A percentile compares a stretch with the other conserved stretches of the same genome.
Evolutionary conservation across 2,888 invertebrate species (phyloP).

Genomic region (Mesodorylaimus sp.): DNA sequence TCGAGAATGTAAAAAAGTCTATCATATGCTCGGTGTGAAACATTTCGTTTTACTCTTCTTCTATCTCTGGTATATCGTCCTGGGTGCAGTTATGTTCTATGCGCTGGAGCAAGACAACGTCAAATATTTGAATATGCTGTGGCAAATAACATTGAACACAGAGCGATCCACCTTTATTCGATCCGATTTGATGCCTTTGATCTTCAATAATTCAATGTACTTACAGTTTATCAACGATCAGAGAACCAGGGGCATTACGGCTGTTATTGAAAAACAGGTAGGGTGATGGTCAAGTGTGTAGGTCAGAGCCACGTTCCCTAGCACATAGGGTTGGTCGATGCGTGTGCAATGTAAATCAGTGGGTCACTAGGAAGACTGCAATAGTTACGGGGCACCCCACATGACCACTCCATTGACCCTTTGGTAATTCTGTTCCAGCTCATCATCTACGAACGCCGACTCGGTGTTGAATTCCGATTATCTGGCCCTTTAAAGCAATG

Average conservation of each 20-base stretch:
- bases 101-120: slow-evolving; percentile 18
- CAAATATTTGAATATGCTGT: not conserved
- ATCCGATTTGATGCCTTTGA: not conserved
- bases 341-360: too few relatives aligned
- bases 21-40: slow-evolving; percentile 7
- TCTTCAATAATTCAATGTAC: not conserved
- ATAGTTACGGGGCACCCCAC: too few relatives aligned
- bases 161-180: not conserved
- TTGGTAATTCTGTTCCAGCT: too few relatives aligned
- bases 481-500: not conserved
- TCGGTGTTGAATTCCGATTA: not conserved
- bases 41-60: slow-evolving; percentile 2
- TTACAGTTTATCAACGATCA: not conserved
- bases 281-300: too few relatives aligned
- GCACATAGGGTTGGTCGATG: too few relatives aligned
- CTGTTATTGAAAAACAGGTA: not conserved
- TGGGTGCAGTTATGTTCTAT: slow-evolving; percentile 5
- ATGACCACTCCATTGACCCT: too few relatives aligned
- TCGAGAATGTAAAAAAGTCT: not conserved
- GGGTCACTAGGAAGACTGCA: too few relatives aligned
- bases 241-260: not conserved
- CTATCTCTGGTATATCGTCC: not conserved
- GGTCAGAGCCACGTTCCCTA: too few relatives aligned
- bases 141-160: not conserved
- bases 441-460: not conserved